Evolutionary conservation across 2,888 invertebrate genomes (phyloP).

Genomic region (Thyatira batis): DNA sequence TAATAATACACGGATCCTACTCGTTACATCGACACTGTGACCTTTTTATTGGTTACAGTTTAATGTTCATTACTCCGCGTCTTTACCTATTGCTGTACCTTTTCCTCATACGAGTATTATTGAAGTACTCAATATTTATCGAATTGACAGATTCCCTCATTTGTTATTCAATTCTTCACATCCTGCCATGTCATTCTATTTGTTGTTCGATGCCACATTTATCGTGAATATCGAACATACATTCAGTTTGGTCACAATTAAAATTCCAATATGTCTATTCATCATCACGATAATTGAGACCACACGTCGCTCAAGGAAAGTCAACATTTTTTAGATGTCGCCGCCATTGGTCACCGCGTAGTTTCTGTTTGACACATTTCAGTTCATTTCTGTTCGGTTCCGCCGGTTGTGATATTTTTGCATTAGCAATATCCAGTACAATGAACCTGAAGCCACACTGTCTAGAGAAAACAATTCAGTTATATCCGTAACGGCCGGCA

Average conservation of each 20-base stretch:
- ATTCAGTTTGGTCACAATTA: not conserved
- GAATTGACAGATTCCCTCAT: not conserved
- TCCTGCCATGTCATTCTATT: not conserved
- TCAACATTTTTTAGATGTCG: not conserved
- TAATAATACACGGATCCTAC: slow-evolving; percentile 58
- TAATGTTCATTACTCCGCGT: slow-evolving; percentile 30
- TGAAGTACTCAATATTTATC: not conserved
- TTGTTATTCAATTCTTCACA: not conserved
- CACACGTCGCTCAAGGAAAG: not conserved
- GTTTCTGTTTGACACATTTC: slow-evolving; percentile 46
- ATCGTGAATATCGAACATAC: not conserved
- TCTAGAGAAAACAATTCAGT: slow-evolving; percentile 32
- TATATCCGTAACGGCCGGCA: slow-evolving; percentile 6
- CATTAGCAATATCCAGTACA: slow-evolving; percentile 49
- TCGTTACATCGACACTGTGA: slow-evolving; percentile 56
- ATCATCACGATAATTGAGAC: not conserved
- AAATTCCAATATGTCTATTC: not conserved
- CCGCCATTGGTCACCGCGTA: not conserved
- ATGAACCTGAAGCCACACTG: slow-evolving; percentile 61
- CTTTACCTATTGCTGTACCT: slow-evolving; percentile 19
- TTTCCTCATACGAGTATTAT: slow-evolving; percentile 12
- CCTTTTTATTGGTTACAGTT: slow-evolving; percentile 61
- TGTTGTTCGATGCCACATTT: not conserved
- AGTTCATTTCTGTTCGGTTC: slow-evolving; percentile 45
- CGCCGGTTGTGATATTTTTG: slow-evolving; percentile 54